phyloP scores from a whole-genome alignment of 2,888 invertebrate genomes.

The Busseola fusca region DNA sequence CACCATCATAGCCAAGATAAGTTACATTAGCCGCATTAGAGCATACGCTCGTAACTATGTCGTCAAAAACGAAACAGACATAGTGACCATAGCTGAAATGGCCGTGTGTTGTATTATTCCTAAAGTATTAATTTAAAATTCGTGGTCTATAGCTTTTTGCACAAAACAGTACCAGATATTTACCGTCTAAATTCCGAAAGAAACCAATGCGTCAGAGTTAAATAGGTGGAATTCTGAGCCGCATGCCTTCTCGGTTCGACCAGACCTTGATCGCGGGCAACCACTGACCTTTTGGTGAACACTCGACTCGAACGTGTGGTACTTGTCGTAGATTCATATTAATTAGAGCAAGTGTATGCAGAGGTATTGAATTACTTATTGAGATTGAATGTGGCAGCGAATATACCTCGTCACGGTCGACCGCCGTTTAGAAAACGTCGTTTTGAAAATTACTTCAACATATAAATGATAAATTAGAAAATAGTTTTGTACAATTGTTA shows the following conservation, averaged over 20 bases:
- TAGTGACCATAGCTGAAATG: background rate
- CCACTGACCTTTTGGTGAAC: constrained; percentile 73
- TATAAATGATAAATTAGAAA: background rate
- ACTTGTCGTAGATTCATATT: constrained; percentile 46
- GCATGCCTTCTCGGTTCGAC: constrained; percentile 62
- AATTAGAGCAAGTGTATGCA: constrained; percentile 52
- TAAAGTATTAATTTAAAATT: background rate
- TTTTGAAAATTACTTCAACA: constrained; percentile 11
- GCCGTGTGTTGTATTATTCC: background rate
- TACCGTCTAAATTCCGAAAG: constrained; percentile 35
- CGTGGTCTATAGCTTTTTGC: background rate
- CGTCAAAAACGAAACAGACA: background rate
- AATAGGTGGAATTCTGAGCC: constrained; percentile 56
- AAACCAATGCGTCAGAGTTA: constrained; percentile 54
- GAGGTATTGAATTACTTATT: constrained; percentile 32
- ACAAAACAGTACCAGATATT: constrained; percentile 18
- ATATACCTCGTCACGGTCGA: constrained; percentile 24
- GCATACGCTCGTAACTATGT: background rate
- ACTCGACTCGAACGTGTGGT: constrained; percentile 54
- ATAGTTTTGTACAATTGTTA: no score
- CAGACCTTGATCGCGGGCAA: constrained; percentile 77
- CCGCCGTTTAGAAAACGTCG: constrained; percentile 14
- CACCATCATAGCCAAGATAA: background rate
- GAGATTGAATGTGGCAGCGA: constrained; percentile 32
- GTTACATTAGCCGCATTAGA: background rate